Base-by-base conservation (phyloP, 2,797 vertebrate genomes). In the Chrysolophus pictus region DNA sequence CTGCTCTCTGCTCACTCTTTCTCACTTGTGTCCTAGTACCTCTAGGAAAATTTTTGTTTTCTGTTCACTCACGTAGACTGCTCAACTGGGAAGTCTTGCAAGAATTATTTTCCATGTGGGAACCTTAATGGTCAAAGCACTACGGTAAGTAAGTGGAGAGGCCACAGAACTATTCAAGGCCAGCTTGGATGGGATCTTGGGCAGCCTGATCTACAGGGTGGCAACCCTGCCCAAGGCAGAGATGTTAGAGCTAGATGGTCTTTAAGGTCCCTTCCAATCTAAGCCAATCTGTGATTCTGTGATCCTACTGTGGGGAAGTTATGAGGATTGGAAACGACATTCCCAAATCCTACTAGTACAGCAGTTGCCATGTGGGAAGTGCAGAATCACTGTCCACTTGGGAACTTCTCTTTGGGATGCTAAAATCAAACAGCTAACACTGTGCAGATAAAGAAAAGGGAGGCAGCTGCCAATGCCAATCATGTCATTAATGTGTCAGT, bases 301-400 rank as follows among this genome's bases (percentile, higher is more conserved):
- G 51, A 55, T 55, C 15, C 41, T 70, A 33, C 18, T 10, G 23
- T 4, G 13, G 37, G 56, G 33, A 17, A 71, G 58, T 22, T 88
- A 35, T 6, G 23, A 75, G 21, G 18, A 16, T 41, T 69, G 35
- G 14, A 16, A 68, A 84, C n/a, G 49, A 91, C 35, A 8, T 56
- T 71, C 49, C 64, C 29, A 60, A 69, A 81, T 51, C 15, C 35
- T 0, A 2, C 2, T 0, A 0, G 23, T 24, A 16, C 1, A 16
- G 56, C 0, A 33, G 65, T 7, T 53, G 35, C 0, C 0, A 39
- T 21, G 44, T 2, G 26, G 71, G 58, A 87, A 86, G 39, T 37
- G 69, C 2, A 11, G 58, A 35, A 74, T 44, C 56, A 13, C 42
- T 60, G 53, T 15, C 73, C 12, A 2, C 56, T n/a, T 77, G 58